Evolutionary conservation across 2,888 invertebrate species (phyloP).

Genomic region (Aleiodes testaceus): DNA sequence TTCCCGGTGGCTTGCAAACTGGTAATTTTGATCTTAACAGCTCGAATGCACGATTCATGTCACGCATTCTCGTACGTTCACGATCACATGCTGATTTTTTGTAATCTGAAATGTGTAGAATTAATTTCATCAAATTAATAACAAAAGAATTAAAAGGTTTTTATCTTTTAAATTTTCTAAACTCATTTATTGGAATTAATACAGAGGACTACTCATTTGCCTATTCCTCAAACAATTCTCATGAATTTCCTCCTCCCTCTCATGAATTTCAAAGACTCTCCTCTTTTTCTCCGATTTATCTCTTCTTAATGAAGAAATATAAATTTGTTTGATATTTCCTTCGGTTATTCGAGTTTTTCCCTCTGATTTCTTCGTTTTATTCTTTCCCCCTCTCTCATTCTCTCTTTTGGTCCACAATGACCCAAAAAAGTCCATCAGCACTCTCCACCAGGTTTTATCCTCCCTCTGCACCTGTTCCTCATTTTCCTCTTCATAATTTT

Average conservation of each 20-base stretch:
- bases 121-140: too few relatives aligned
- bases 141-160: too few relatives aligned
- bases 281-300: constrained; percentile 45
- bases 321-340: constrained; percentile 23
- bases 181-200: too few relatives aligned
- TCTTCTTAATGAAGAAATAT: constrained; percentile 10
- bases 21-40: constrained; percentile 83
- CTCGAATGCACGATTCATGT: constrained; percentile 90
- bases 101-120: constrained; percentile 77
- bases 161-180: too few relatives aligned
- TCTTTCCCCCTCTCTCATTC: background rate
- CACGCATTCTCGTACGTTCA: constrained; percentile 88
- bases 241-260: constrained; percentile 23
- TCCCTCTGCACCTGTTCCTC: background rate
- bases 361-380: constrained; percentile 28
- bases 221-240: constrained; percentile 40
- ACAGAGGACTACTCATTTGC: constrained; percentile 55
- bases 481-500: background rate
- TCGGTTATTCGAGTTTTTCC: background rate
- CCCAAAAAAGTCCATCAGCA: constrained; percentile 46
- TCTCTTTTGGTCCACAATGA: constrained; percentile 37
- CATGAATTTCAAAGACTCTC: constrained; percentile 36
- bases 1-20: constrained; percentile 86
- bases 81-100: constrained; percentile 89
- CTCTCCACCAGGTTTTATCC: constrained; percentile 37